These are phyloP conservation scores for Acronicta aceris DNA, from an alignment of 2,888 invertebrate genomes.

Conservation along the genomic window DNA sequence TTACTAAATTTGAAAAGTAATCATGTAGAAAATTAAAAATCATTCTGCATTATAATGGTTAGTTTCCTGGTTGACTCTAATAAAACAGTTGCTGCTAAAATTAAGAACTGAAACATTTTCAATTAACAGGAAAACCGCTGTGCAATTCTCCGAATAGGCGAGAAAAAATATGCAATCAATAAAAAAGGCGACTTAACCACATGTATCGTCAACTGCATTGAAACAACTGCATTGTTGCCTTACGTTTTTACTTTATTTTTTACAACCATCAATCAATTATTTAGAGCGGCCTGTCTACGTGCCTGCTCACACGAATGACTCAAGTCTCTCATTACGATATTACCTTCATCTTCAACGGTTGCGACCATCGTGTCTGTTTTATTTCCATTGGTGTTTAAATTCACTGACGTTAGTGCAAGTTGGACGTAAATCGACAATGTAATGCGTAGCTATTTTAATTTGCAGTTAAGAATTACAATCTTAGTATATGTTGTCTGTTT, in stretches of 20 bases:
- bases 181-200: conserved; percentile 49
- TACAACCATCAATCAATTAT: conserved; percentile 67
- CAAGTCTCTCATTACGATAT: conserved; percentile 27
- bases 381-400: conserved; percentile 36
- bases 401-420: not conserved
- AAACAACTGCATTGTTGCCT: conserved; percentile 62
- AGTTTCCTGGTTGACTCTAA: conserved; percentile 20
- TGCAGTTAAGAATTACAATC: conserved; percentile 7
- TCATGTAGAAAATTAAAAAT: not conserved
- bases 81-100: conserved; percentile 12
- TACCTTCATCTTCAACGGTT: conserved; percentile 8
- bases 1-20: no score
- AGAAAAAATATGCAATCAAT: conserved; percentile 34
- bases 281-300: conserved; percentile 75
- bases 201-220: conserved; percentile 53
- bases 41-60: conserved; percentile 7
- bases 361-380: conserved; percentile 7
- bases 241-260: conserved; percentile 68
- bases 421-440: conserved; percentile 35
- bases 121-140: conserved; percentile 32
- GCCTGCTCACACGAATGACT: conserved; percentile 65
- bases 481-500: conserved; percentile 28
- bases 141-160: conserved; percentile 16
- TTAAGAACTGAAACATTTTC: conserved; percentile 31
- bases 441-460: conserved; percentile 10